Evolutionary conservation across 2,113 vertebrate species (phyloP), one percentile per base, ranked within the genome.

Genomic region (Mionectes macconnelli): DNA sequence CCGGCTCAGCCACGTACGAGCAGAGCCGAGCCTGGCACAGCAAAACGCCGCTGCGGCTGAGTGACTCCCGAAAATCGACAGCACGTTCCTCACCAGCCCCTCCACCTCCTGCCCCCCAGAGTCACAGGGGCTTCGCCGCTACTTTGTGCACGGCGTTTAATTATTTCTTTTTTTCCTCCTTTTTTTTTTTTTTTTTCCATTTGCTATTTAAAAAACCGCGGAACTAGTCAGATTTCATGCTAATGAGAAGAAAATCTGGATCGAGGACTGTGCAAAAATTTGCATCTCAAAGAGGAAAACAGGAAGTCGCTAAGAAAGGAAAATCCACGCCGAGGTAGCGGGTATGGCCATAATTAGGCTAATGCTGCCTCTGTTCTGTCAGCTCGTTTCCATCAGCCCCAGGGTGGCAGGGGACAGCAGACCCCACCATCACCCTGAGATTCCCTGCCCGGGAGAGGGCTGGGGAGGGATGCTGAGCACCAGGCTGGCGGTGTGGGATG

Each of bases 241-340:
- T 96, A 97, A 97, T 97, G 97, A 97, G 95, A 44, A 44, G 89
- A 80, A 92, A 96, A 97, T 94, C 94, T 94, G 94, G 94, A 96
- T 95, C 44, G 89, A 87, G 95, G 89, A 73, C 94, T 95, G 93
- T 96, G 94, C 95, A 96, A 84, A 96, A 97, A 97, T 97, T 97
- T 97, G 97, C 96, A 97, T 97, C 92, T 97, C 92, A 97, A 97
- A 97, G 96, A 94, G 84, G 89, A 87, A 96, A 96, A 96, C 94
- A 97, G 96, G 95, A 94, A 96, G 94, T 94, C 69, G 31, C 89
- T 84, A 60, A 90, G 95, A 94, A 96, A 93, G 85, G 95, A 90
- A 90, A 91, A 94, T 79, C 92, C 95, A 94, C 80, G 6, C 85
- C 27, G 89, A 88, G 93, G 94, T 83, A 81, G 70, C 75, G 24